phyloP scores from a whole-genome alignment of 2,797 vertebrate genomes.

The Valencia hispanica region DNA sequence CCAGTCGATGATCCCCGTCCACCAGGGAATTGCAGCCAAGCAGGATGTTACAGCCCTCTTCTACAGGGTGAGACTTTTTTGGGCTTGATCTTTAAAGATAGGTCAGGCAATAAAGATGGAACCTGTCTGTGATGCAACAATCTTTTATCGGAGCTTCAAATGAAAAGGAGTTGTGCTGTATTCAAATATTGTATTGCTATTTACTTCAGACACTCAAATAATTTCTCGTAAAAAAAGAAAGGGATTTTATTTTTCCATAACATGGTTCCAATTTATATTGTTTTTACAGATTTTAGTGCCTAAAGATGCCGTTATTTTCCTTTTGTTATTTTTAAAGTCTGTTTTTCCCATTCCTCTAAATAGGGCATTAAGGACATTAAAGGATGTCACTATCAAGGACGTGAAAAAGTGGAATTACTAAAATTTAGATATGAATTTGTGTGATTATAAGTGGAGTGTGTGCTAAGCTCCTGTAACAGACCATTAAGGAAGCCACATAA shows the following conservation, averaged over 20 bases:
- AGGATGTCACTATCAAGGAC: too few species aligned
- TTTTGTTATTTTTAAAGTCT: too few species aligned
- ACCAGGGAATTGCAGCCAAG: too few species aligned
- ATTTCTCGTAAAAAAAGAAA: too few species aligned
- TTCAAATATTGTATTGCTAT: neutral
- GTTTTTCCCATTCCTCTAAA: neutral
- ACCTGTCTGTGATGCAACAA: neutral
- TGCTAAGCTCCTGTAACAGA: constrained; percentile 23
- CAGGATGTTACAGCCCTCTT: neutral
- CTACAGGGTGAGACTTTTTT: neutral
- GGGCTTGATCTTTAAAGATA: neutral
- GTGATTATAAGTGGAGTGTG: constrained; percentile 20
- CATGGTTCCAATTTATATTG: too few species aligned
- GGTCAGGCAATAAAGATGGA: neutral
- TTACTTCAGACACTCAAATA: neutral
- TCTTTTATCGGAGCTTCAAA: neutral
- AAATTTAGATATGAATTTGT: neutral
- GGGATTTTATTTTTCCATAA: too few species aligned
- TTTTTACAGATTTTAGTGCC: too few species aligned
- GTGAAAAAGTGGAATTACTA: neutral
- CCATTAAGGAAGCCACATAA: constrained; percentile 28
- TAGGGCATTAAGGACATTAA: too few species aligned
- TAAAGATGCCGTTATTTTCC: too few species aligned
- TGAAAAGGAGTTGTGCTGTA: neutral
- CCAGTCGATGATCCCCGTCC: too few species aligned